Percentiles rank a stretch among this genome's conserved stretches.
phyloP scores from a whole-genome alignment of 2,888 invertebrate genomes.

The Cosmia pyralina region DNA sequence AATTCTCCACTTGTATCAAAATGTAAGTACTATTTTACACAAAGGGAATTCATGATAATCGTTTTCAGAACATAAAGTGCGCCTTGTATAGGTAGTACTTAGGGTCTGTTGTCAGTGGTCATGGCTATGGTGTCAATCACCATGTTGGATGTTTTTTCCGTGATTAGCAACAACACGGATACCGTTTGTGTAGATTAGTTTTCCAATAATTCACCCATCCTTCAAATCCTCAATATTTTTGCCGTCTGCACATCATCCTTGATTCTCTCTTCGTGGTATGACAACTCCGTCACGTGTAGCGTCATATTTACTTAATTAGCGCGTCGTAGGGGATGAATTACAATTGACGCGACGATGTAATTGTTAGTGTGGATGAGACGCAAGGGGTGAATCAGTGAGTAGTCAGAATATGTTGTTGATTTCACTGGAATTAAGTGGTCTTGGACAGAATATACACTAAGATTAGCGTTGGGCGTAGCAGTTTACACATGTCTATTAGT shows the following conservation, averaged over 20 bases:
- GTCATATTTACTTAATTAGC: conserved; percentile 60
- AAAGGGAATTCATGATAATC: too few relatives aligned
- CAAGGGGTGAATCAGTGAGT: conserved; percentile 8
- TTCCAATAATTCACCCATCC: too few relatives aligned
- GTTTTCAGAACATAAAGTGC: too few relatives aligned
- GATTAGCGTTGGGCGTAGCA: neutral
- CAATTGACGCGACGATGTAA: conserved; percentile 40
- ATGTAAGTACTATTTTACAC: too few relatives aligned
- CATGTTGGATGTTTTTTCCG: too few relatives aligned
- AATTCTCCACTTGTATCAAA: too few relatives aligned
- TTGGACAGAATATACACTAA: neutral
- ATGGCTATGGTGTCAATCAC: too few relatives aligned
- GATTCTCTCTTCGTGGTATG: conserved; percentile 12
- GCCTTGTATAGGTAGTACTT: too few relatives aligned
- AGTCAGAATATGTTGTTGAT: conserved; percentile 19
- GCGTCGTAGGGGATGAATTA: conserved; percentile 53
- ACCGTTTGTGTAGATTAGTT: too few relatives aligned
- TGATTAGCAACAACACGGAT: too few relatives aligned
- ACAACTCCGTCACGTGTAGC: conserved; percentile 41
- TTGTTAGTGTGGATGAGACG: conserved; percentile 18
- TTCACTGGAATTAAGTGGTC: conserved; percentile 21
- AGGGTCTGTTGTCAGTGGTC: too few relatives aligned
- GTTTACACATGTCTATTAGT: neutral
- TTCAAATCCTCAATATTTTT: too few relatives aligned
- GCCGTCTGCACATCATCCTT: neutral